These are phyloP conservation scores for Falco berigora DNA, from an alignment of 2,797 vertebrate genomes.

Conservation along the genomic window DNA sequence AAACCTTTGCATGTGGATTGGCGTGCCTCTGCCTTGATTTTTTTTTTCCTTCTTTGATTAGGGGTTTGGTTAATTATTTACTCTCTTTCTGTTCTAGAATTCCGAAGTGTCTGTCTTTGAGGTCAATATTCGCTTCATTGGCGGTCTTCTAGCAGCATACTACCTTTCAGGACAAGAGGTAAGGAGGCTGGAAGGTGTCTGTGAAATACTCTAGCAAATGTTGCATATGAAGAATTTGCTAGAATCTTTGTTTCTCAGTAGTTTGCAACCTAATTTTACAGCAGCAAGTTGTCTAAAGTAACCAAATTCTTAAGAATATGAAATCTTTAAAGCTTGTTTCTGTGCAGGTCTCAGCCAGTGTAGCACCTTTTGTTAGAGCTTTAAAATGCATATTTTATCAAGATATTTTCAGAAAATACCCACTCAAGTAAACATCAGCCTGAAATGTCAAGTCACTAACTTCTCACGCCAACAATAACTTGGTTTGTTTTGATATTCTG, in stretches of 20 bases:
- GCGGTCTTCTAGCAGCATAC: slow-evolving; percentile 91
- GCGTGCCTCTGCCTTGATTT: not conserved
- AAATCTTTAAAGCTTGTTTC: not conserved
- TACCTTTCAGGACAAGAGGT: slow-evolving; percentile 98
- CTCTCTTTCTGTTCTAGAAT: slow-evolving; percentile 78
- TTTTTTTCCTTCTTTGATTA: not conserved
- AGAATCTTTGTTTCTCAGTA: not conserved
- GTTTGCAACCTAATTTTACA: not conserved
- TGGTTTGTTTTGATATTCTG: not conserved
- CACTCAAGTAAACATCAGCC: not conserved
- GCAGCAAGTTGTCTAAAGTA: not conserved
- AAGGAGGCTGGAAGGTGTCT: slow-evolving; percentile 33
- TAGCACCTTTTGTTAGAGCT: not conserved
- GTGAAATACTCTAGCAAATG: not conserved
- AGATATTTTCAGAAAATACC: not conserved
- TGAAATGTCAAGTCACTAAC: not conserved
- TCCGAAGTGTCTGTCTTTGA: slow-evolving; percentile 98
- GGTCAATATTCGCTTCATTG: slow-evolving; percentile 98
- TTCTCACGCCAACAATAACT: not conserved
- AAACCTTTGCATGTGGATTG: not conserved
- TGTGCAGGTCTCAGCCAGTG: not conserved
- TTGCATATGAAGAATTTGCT: not conserved
- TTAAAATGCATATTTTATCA: not conserved
- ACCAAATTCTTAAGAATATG: not conserved
- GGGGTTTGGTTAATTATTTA: not conserved